A percentile compares a stretch with the other conserved stretches of the same genome.
Evolutionary conservation across 2,888 invertebrate species (phyloP).

Genomic region (Caenorhabditis parvicauda): DNA sequence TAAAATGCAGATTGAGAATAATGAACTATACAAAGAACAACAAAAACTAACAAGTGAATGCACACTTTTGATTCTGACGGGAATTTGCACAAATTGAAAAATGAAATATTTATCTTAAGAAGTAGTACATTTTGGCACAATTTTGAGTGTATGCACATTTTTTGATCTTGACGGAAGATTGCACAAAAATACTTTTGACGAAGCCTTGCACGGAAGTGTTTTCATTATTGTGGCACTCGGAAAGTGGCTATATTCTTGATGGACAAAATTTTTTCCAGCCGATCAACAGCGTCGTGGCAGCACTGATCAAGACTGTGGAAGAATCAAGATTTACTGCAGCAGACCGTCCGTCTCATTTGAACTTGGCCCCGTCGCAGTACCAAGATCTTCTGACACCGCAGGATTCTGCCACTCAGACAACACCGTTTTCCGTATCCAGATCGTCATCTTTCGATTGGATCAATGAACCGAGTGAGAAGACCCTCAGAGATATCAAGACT

Average conservation of each 20-base stretch:
- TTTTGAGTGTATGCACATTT: background rate
- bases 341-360: conserved; percentile 10
- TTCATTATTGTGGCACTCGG: background rate
- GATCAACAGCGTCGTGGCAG: conserved; percentile 10
- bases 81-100: no score
- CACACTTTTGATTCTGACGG: no score
- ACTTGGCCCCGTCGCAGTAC: background rate
- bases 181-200: conserved; percentile 7
- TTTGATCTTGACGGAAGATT: conserved; percentile 21
- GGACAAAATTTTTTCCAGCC: no score
- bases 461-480: conserved; percentile 23
- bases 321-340: conserved; percentile 10
- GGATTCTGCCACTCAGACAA: conserved; percentile 32
- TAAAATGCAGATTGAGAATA: no score
- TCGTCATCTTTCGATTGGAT: conserved; percentile 46
- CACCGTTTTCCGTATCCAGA: conserved; percentile 32
- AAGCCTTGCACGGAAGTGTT: background rate
- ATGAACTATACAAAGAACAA: no score
- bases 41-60: no score
- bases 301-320: conserved; percentile 19
- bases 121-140: no score
- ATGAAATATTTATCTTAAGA: no score
- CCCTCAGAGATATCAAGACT: conserved; percentile 15
- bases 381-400: conserved; percentile 4
- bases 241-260: no score